Base-by-base conservation (phyloP, 2,113 vertebrate species). In the Archilochus colubris region DNA sequence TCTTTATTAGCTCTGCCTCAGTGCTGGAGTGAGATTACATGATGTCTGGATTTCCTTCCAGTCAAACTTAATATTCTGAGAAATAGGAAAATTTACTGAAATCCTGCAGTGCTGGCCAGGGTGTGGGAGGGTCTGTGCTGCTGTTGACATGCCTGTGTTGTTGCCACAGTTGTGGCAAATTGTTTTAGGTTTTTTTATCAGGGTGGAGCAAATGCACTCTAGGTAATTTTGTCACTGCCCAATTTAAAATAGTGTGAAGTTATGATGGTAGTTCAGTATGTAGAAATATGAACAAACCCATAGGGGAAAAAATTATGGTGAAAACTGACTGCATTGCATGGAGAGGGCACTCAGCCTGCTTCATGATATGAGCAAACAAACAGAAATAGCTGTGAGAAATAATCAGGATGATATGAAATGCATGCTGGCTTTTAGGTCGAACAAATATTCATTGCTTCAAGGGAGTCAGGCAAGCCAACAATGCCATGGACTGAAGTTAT, bases 1-100 rank as follows among this genome's bases (percentile, higher is more conserved):
- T 67, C 86, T 97, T 97, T 97, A 97, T 97, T 96, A 97, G 93
- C 90, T 91, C 66, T 7, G 10, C 73, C 85, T 51, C 86, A 93
- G 86, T 92, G 94, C 76, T 93, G 92, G 91, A 96, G 81, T 54
- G 67, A 93, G 95, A 96, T 96, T 96, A 97, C 96, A 94, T 68
- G 95, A 96, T 94, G 95, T 96, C 97, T 97, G 96, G 88, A 77
- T 97, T 97, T 98, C 95, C 88, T 92, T 93, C 91, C 91, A 94
- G 93, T 95, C 94, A 94, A 93, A 97, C 88, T 94, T 95, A 97
- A 97, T 97, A 97, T 97, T 92, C 96, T 97, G 97, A 93, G 85
- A 97, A 95, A 94, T 38, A 38, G 92, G 93, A 93, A 95, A 94
- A 93, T 90, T 97, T 96, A 97, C 94, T 97, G 91, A 95, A 85